These are phyloP conservation scores for Dicyrtoma fusca DNA, from an alignment of 2,888 invertebrate species.

Conservation along the genomic window DNA sequence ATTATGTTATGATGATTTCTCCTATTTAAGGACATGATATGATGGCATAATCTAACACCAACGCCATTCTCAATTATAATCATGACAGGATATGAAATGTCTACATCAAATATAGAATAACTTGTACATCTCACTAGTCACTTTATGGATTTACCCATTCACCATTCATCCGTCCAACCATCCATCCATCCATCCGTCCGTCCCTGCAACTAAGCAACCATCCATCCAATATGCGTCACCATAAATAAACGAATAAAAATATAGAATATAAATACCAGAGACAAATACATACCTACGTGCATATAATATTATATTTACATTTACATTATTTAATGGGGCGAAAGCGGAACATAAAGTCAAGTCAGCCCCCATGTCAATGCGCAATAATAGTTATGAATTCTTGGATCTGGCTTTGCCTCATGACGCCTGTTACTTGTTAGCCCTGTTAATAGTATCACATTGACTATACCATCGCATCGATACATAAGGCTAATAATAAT, in stretches of 20 bases:
- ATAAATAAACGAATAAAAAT: background rate
- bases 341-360: too few species aligned
- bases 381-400: too few species aligned
- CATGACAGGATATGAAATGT: slow-evolving; percentile 31
- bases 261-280: background rate
- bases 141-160: background rate
- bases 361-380: too few species aligned
- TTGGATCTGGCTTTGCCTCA: too few species aligned
- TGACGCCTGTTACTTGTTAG: background rate
- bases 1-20: background rate
- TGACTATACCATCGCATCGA: too few species aligned
- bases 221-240: too few species aligned
- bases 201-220: too few species aligned
- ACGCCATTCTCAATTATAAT: slow-evolving; percentile 35
- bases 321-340: too few species aligned
- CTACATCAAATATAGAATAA: slow-evolving; percentile 10
- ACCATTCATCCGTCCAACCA: background rate
- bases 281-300: too few species aligned
- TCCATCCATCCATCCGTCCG: too few species aligned
- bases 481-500: too few species aligned
- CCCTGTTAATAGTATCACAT: background rate
- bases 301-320: too few species aligned
- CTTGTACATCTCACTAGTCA: background rate
- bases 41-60: slow-evolving; percentile 19
- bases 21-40: slow-evolving; percentile 19